Conservation (phyloP, 2,888 invertebrate species). For the Glaucopsyche alexis region DNA sequence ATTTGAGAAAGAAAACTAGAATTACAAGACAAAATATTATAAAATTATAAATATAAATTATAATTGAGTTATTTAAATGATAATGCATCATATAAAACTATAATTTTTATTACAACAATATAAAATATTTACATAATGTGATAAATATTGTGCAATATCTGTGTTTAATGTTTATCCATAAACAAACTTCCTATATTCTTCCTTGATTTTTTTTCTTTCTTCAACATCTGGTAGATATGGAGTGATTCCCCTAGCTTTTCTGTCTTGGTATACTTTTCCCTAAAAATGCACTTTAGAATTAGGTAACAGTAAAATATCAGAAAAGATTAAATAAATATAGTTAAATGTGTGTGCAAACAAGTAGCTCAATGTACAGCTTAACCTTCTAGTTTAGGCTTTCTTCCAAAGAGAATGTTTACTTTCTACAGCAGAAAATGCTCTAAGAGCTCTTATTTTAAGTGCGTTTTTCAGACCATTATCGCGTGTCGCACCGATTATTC, state of each 20-base stretch:
- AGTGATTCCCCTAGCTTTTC: slow-evolving; percentile 81
- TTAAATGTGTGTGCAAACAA: neutral
- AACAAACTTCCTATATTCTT: slow-evolving; percentile 62
- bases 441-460: too few species aligned
- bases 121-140: neutral
- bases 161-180: neutral
- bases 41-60: neutral
- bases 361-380: too few species aligned
- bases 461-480: too few species aligned
- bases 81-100: neutral
- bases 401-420: too few species aligned
- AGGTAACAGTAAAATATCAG: neutral
- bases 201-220: slow-evolving; percentile 84
- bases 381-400: too few species aligned
- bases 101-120: neutral
- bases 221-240: slow-evolving; percentile 85
- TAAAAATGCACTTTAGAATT: slow-evolving; percentile 54
- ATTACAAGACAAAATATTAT: too few species aligned
- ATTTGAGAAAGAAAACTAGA: too few species aligned
- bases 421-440: too few species aligned
- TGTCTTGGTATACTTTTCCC: slow-evolving; percentile 80
- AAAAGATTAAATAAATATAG: neutral
- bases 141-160: neutral
- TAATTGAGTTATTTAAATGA: neutral
- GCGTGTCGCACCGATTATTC: too few species aligned